Percentiles rank a stretch among this genome's conserved stretches.
These are phyloP conservation scores for Oscheius sp. DNA, from an alignment of 2,888 invertebrate species.

Conservation along the genomic window DNA sequence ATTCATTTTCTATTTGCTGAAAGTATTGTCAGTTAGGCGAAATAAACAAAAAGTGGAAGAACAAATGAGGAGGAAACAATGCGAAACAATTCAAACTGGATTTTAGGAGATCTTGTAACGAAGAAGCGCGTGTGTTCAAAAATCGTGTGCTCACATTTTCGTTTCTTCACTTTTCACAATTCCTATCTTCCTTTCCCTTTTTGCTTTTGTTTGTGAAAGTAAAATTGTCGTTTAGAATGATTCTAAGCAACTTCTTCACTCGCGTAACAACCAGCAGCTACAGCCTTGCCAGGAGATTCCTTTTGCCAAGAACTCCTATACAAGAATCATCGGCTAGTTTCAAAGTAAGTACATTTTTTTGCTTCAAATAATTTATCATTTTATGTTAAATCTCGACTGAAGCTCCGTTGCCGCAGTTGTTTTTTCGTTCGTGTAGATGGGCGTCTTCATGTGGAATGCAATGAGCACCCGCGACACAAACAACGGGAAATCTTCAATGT, in stretches of 20 bases:
- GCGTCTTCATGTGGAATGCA: conserved; percentile 67
- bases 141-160: not conserved
- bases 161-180: not conserved
- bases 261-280: conserved; percentile 11
- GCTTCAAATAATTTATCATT: conserved; percentile 6
- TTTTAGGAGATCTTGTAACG: not conserved
- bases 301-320: conserved; percentile 15
- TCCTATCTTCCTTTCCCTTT: not conserved
- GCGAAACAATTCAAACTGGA: not conserved
- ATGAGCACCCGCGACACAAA: conserved; percentile 65
- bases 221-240: not conserved
- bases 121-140: not conserved
- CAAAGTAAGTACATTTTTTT: conserved; percentile 25
- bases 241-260: conserved; percentile 2
- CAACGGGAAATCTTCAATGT: conserved; percentile 64
- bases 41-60: not conserved
- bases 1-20: conserved; percentile 13
- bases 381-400: conserved; percentile 63
- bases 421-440: conserved; percentile 67
- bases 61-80: not conserved
- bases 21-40: not conserved
- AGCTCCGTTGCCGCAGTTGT: conserved; percentile 64
- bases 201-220: not conserved
- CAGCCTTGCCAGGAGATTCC: conserved; percentile 12
- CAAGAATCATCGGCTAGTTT: conserved; percentile 31